Conservation (phyloP, 1,140 invertebrate species). For the Drosophila erecta region DNA sequence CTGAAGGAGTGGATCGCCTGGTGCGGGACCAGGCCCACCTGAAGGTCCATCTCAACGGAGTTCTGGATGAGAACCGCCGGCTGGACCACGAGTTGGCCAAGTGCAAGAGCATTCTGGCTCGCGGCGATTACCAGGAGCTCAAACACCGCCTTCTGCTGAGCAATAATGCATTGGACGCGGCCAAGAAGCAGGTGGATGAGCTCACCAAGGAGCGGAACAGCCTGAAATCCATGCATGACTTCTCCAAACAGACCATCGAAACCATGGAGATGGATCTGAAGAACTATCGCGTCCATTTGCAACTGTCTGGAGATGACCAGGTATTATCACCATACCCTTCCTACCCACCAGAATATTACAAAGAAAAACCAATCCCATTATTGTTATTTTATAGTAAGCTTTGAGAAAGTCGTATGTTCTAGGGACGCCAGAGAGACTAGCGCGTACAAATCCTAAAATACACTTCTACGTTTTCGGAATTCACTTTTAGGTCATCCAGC, state of each 20-base stretch:
- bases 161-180: constrained; percentile 52
- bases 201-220: constrained; percentile 54
- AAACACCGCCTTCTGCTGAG: constrained; percentile 37
- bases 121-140: constrained; percentile 22
- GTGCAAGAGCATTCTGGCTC: constrained; percentile 11
- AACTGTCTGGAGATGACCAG: constrained; percentile 22
- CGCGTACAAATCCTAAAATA: constrained; percentile 17
- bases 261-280: constrained; percentile 68
- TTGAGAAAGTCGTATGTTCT: constrained; percentile 5
- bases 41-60: constrained; percentile 27
- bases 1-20: constrained; percentile 44
- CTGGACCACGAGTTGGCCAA: constrained; percentile 35
- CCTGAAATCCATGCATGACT: constrained; percentile 44
- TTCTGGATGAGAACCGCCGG: constrained; percentile 57
- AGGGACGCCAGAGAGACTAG: neutral
- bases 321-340: constrained; percentile 10
- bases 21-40: constrained; percentile 47
- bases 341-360: neutral
- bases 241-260: constrained; percentile 57
- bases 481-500: constrained; percentile 37
- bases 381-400: constrained; percentile 5
- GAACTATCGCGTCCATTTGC: constrained; percentile 59
- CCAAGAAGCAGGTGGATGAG: constrained; percentile 55
- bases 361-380: neutral
- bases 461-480: neutral